Evolutionary conservation across 1,140 invertebrate genomes (phyloP).

Genomic region (Megalonaias nervosa): DNA sequence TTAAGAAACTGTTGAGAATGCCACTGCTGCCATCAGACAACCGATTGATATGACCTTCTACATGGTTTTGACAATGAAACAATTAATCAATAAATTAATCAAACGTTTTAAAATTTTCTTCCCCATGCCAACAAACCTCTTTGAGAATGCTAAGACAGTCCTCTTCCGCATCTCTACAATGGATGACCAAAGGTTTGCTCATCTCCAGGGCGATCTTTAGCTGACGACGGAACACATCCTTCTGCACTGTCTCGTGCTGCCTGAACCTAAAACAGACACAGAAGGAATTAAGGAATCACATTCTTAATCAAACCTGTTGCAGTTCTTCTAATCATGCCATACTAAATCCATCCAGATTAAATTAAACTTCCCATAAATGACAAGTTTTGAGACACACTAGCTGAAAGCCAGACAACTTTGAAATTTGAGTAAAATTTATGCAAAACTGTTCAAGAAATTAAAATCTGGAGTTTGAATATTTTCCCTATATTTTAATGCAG

Average conservation of each 20-base stretch:
- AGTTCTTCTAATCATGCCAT: background rate
- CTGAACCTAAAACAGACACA: constrained; percentile 53
- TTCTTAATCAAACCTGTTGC: background rate
- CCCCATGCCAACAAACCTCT: constrained; percentile 53
- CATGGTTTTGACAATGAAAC: background rate
- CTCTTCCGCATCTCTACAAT: constrained; percentile 71
- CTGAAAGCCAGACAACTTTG: too few species aligned
- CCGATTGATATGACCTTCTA: background rate
- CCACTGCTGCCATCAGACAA: background rate
- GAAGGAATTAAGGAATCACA: background rate
- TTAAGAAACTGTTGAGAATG: too few species aligned
- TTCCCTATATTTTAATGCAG: too few species aligned
- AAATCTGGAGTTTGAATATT: too few species aligned
- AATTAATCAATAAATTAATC: background rate
- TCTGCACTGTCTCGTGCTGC: constrained; percentile 62
- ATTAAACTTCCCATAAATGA: too few species aligned
- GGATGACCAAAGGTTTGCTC: constrained; percentile 71
- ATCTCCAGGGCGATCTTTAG: constrained; percentile 68
- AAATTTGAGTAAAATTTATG: too few species aligned
- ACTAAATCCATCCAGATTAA: too few species aligned
- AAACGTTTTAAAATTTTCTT: background rate
- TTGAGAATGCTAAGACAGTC: constrained; percentile 69
- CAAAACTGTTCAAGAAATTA: too few species aligned
- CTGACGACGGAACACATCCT: constrained; percentile 69
- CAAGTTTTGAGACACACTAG: too few species aligned